A percentile compares a stretch with the other conserved stretches of the same genome.
These are phyloP conservation scores for Apotomis turbidana DNA, from an alignment of 2,888 invertebrate species.

Conservation along the genomic window DNA sequence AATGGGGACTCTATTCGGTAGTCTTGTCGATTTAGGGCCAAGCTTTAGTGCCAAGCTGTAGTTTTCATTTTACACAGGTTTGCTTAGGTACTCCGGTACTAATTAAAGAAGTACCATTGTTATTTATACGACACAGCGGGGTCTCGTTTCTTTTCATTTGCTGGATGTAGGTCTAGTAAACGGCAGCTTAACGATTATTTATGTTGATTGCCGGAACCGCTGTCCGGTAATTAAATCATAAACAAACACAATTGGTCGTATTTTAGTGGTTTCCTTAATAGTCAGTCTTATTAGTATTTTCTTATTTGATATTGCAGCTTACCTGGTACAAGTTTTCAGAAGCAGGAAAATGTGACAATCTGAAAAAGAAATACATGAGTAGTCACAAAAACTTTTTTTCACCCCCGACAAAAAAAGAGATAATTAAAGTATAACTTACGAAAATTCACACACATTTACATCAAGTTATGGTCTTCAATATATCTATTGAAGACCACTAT, in stretches of 20 bases:
- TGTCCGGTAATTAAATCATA: conserved; percentile 3
- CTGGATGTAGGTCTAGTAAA: conserved; percentile 1
- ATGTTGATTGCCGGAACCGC: conserved; percentile 5
- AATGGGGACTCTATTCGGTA: too few relatives aligned
- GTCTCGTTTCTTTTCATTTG: not conserved
- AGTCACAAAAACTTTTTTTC: too few relatives aligned
- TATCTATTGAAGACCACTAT: too few relatives aligned
- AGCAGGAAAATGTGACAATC: not conserved
- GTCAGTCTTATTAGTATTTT: not conserved
- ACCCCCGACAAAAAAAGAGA: too few relatives aligned
- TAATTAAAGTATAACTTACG: too few relatives aligned
- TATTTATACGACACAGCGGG: conserved; percentile 10
- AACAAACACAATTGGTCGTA: not conserved
- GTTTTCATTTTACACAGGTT: not conserved
- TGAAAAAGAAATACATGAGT: conserved; percentile 13
- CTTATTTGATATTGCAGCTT: not conserved
- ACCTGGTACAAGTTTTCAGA: conserved; percentile 8
- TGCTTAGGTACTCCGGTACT: not conserved
- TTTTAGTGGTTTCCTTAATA: not conserved
- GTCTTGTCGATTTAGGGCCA: not conserved
- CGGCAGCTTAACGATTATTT: conserved; percentile 9
- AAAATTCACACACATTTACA: too few relatives aligned
- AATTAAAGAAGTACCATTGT: conserved; percentile 4
- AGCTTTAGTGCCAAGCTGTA: not conserved
- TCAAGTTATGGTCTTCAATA: too few relatives aligned